Conservation (phyloP, 2,888 invertebrate genomes). For the Acholoe squamosa region DNA sequence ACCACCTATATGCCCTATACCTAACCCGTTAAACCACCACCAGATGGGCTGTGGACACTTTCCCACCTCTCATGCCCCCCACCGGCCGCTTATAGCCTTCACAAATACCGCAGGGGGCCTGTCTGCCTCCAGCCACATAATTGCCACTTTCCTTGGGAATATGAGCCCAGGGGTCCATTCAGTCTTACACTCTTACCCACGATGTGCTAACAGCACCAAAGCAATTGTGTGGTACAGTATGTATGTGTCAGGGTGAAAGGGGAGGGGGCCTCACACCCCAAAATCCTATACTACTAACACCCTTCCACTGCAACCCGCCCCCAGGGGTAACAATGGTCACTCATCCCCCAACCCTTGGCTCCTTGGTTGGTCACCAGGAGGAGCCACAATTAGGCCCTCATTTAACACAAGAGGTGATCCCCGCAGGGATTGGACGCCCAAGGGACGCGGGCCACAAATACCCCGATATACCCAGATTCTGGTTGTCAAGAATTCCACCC, state of each 20-base stretch:
- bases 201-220: constrained; percentile 27
- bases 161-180: neutral
- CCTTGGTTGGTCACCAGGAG: constrained; percentile 19
- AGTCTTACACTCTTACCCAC: neutral
- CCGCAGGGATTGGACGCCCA: neutral
- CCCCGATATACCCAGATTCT: neutral
- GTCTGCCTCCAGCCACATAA: neutral
- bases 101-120: neutral
- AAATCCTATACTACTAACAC: no score
- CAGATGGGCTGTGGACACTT: neutral
- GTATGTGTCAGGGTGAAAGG: neutral
- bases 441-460: neutral
- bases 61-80: neutral
- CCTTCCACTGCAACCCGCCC: neutral
- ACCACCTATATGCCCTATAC: neutral
- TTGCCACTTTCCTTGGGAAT: neutral
- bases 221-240: constrained; percentile 30
- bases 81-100: neutral
- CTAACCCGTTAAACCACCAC: constrained; percentile 21
- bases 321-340: neutral
- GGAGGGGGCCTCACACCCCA: neutral
- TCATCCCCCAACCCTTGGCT: neutral
- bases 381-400: neutral
- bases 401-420: neutral
- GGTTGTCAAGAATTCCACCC: neutral